A percentile compares a stretch with the other conserved stretches of the same genome.
phyloP scores from a whole-genome alignment of 2,113 vertebrate species.

The Vulpes lagopus region DNA sequence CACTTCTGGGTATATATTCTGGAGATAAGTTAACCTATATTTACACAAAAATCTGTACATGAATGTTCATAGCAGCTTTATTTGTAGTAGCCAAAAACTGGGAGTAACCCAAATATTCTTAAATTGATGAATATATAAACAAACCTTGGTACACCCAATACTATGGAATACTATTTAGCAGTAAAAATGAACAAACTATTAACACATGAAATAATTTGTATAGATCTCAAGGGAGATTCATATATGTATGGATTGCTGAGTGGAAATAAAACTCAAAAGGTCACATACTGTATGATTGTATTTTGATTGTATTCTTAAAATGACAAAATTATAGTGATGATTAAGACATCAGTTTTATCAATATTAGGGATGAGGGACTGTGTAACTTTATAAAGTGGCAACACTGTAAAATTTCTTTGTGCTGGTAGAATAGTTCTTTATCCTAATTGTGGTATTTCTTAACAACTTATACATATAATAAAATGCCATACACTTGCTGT shows the following conservation, averaged over 20 bases:
- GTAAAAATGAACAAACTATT: not conserved
- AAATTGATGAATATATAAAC: not conserved
- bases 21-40: not conserved
- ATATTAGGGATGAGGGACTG: not conserved
- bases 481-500: slow-evolving; percentile 20
- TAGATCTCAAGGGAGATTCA: not conserved
- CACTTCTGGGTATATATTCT: not conserved
- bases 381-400: not conserved
- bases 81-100: not conserved
- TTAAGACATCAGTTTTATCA: not conserved
- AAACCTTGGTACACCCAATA: not conserved
- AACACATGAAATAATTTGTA: not conserved
- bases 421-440: not conserved
- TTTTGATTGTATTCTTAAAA: not conserved
- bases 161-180: not conserved
- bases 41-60: not conserved
- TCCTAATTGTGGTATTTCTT: not conserved
- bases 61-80: slow-evolving; percentile 8
- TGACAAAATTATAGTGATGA: not conserved
- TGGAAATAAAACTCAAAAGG: not conserved
- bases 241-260: not conserved
- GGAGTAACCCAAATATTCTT: not conserved
- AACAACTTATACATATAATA: slow-evolving; percentile 15
- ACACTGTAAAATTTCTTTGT: not conserved
- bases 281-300: not conserved